Base-by-base conservation (phyloP, 2,888 invertebrate species). In the Drosophila fungiperda region DNA sequence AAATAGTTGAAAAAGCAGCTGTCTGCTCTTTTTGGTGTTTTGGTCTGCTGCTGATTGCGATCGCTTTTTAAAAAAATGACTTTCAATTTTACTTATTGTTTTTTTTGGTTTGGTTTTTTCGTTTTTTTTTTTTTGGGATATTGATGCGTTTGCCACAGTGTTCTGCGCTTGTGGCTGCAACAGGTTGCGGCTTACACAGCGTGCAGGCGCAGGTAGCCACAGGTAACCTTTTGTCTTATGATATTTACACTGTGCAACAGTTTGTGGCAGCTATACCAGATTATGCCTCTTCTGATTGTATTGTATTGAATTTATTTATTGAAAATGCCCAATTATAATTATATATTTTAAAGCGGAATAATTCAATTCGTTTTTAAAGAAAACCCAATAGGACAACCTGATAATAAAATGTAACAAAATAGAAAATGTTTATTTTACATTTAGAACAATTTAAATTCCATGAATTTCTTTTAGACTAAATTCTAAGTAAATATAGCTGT, bases 51-150 rank as follows among this genome's bases (percentile, higher is more conserved):
- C 17, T 54, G 76, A 76, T 82, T 82, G 68, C 62, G 73, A 80
- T 82, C 80, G 61, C 54, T 59, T 72, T 68, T 55, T 64, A 42
- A 36, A 69, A 69, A 71, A 82, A 76, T 80, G 87, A 86, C 85
- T 86, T 86, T 81, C 83, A 80, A 66, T 79, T 87, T 80, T 76
- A 62, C 63, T 45, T 45, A 15, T 45, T 23, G 15, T 45, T 23
- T 7, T 62, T 40, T 7, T 35, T 50, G 32, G 40, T 35, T 52
- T 20, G 32, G 8, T 20, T 3, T 20, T 3, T 42, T 20, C 12
- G 8, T n/a, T 9, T 42, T 20, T 20, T 12, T 38, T 9, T 8
- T 20, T 53, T 38, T 9, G 6, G 49, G 9, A 11, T 17, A n/a
- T 17, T 17, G 29, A 5, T 26, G 40, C 23, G 49, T 38, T 29